Percentiles rank a stretch among this genome's conserved stretches.
These are phyloP conservation scores for Thamnaconus septentrionalis DNA, from an alignment of 2,113 vertebrate species.

Conservation along the genomic window DNA sequence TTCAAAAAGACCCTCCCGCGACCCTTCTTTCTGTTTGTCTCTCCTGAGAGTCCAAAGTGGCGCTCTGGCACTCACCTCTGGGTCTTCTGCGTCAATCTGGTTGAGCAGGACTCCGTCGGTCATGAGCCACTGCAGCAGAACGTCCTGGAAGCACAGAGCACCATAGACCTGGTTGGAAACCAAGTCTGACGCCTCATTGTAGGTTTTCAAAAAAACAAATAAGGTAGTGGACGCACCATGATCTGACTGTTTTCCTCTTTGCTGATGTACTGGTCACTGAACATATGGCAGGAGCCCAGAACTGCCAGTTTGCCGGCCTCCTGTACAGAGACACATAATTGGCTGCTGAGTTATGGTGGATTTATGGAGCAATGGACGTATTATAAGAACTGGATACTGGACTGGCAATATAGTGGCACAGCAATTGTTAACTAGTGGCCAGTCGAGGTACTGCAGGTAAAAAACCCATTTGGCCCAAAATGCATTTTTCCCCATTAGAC, in stretches of 20 bases:
- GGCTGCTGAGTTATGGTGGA: not conserved
- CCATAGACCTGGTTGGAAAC: constrained; percentile 65
- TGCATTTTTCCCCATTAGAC: too few species aligned
- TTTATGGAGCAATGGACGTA: too few species aligned
- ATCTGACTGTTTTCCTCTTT: constrained; percentile 98
- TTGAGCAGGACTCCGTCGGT: constrained; percentile 88
- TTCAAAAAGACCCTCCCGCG: too few species aligned
- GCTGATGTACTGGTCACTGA: constrained; percentile 94
- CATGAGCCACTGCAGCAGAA: constrained; percentile 96
- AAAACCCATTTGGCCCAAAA: too few species aligned
- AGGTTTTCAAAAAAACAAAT: too few species aligned
- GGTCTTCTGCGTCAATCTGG: constrained; percentile 93
- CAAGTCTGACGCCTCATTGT: too few species aligned
- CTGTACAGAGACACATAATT: constrained; percentile 26
- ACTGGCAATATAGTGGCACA: too few species aligned
- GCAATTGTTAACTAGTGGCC: too few species aligned
- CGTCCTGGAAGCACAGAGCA: constrained; percentile 82
- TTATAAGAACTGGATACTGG: too few species aligned
- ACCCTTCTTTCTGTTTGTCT: too few species aligned
- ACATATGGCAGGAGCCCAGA: constrained; percentile 95
- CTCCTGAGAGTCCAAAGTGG: too few species aligned
- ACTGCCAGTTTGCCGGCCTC: constrained; percentile 90
- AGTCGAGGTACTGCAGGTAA: too few species aligned
- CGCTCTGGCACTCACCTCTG: constrained; percentile 87
- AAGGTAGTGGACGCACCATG: constrained; percentile 76